Evolutionary conservation across 1,140 invertebrate genomes (phyloP).

Genomic region (Brachionus asplanchnoidis): DNA sequence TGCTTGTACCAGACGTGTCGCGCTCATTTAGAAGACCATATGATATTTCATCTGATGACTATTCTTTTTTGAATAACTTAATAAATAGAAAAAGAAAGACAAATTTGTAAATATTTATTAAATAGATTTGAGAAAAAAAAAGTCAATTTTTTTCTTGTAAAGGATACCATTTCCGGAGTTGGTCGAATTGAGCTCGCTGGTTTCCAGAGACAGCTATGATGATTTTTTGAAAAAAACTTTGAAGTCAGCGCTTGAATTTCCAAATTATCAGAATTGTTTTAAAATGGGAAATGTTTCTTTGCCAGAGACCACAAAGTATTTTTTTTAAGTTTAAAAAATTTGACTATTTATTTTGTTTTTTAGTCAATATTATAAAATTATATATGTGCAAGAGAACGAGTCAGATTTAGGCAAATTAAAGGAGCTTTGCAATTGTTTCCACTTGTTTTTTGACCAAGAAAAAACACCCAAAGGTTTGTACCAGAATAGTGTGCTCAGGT

Average conservation of each 20-base stretch:
- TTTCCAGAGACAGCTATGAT: neutral
- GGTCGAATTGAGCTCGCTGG: neutral
- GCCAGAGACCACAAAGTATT: neutral
- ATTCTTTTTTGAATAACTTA: constrained; percentile 42
- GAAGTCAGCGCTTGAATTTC: neutral
- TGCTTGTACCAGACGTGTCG: constrained; percentile 52
- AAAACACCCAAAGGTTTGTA: constrained; percentile 47
- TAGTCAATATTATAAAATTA: constrained; percentile 45
- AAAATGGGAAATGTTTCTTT: neutral
- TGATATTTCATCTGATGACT: constrained; percentile 42
- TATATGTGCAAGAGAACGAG: constrained; percentile 45
- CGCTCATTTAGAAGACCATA: constrained; percentile 49
- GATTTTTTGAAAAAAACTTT: constrained; percentile 24
- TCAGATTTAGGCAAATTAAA: constrained; percentile 43
- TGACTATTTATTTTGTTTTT: neutral
- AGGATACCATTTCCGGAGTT: neutral
- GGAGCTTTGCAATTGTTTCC: constrained; percentile 47
- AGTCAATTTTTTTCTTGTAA: neutral
- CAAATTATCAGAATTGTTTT: neutral
- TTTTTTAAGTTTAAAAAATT: neutral
- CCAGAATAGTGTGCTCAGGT: constrained; percentile 42
- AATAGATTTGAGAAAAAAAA: neutral
- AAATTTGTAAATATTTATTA: constrained; percentile 48
- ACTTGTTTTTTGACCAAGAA: constrained; percentile 45
- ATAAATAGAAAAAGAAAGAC: constrained; percentile 47